Conservation (phyloP, 2,113 vertebrate species). For the Clarias magur region DNA sequence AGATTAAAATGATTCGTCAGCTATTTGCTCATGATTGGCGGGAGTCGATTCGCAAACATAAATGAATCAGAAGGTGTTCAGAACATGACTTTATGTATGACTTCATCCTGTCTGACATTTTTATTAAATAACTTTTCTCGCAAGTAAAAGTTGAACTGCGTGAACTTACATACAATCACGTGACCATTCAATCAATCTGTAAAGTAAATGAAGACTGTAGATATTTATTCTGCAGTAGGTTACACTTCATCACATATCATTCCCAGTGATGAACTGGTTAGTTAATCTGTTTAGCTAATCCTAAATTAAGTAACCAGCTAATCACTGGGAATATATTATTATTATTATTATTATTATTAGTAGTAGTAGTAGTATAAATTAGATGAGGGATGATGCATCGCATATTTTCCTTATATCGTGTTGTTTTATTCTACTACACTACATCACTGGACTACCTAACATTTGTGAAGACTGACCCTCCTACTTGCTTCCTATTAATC, state of each 20-base stretch:
- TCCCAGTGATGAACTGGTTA: neutral
- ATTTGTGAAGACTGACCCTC: neutral
- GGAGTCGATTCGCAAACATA: neutral
- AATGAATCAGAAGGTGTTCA: neutral
- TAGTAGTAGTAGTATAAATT: neutral
- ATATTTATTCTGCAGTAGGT: neutral
- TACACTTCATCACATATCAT: neutral
- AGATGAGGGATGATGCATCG: neutral
- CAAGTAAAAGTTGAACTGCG: neutral
- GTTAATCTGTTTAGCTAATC: neutral
- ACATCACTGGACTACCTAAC: neutral
- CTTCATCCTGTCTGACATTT: neutral
- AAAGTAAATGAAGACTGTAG: neutral
- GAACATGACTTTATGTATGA: neutral
- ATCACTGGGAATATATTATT: neutral
- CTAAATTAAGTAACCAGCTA: neutral
- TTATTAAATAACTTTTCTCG: neutral
- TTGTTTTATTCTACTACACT: neutral
- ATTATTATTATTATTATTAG: neutral
- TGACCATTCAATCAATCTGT: neutral
- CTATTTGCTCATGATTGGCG: neutral
- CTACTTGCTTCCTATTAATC: neutral
- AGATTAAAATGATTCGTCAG: neutral
- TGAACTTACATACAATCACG: neutral
- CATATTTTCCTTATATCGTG: neutral